Evolutionary conservation across 2,888 invertebrate species (phyloP), one percentile per base, ranked within the genome.

Genomic region (Watsonalla cultraria): DNA sequence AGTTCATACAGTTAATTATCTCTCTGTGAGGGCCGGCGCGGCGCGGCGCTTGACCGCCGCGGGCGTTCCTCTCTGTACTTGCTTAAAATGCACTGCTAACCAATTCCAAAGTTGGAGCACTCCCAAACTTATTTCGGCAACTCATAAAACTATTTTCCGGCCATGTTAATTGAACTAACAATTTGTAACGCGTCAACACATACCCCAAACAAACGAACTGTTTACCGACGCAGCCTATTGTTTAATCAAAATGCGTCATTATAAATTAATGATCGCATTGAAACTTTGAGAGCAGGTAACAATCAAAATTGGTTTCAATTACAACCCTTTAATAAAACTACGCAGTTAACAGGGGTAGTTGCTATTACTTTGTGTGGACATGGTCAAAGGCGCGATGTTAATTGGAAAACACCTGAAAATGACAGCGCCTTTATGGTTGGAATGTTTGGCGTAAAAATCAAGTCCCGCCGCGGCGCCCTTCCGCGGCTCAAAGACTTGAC

Each of bases 361-460:
- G 76, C 70, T 78, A 75, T 74, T 79, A 82, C 80, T 82, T 80
- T 80, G 82, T 78, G 70, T 72, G 74, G 74, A 71, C 76, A 72
- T 76, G 88, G 87, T 88, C 90, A 90, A 89, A 90, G 89, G 88
- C 82, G 74, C 78, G 74, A 83, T 86, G 85, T 86, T 90, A 90
- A 90, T 90, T 90, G 90, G 85, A 81, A 87, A 88, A 81, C 89
- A 88, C 86, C 87, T 90, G 90, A 76, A 80, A 80, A 82, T 82
- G 90, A 90, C 90, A 89, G 89, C 86, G 80, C 86, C 84, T 90
- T 88, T 89, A 86, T 81, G 75, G 80, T 77, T 74, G 74, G 79
- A 72, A 79, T 77, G 82, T 84, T 84, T 78, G 82, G 87, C 81
- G 87, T 86, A 90, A 90, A 90, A 90, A 89, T 90, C 85, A 86